phyloP scores from a whole-genome alignment of 2,797 vertebrate genomes.

The Setipinna tenuifilis region DNA sequence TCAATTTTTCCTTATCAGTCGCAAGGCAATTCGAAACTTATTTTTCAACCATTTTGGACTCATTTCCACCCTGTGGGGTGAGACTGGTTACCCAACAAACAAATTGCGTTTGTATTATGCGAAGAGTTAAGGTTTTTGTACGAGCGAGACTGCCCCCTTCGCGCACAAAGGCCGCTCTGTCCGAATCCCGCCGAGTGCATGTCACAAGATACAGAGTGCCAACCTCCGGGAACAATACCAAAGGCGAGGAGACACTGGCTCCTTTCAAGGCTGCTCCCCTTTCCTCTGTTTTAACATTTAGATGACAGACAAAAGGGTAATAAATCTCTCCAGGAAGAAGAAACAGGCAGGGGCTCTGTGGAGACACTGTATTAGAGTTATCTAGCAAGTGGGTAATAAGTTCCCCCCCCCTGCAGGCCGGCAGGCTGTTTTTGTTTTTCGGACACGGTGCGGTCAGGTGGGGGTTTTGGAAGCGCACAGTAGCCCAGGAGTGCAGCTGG shows the following conservation, averaged over 20 bases:
- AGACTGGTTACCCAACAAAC: constrained; percentile 42
- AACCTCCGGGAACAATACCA: constrained; percentile 69
- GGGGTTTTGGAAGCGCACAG: constrained; percentile 6
- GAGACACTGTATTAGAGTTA: constrained; percentile 58
- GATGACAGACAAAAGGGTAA: constrained; percentile 66
- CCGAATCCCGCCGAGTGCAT: constrained; percentile 65
- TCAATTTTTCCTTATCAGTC: not conserved
- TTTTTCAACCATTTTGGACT: not conserved
- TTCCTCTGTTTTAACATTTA: constrained; percentile 71
- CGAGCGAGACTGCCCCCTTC: constrained; percentile 53
- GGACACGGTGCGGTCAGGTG: not conserved
- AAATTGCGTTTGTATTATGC: constrained; percentile 52
- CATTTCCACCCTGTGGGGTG: constrained; percentile 27
- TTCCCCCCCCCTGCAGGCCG: constrained; percentile 48
- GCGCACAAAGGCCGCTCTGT: constrained; percentile 77
- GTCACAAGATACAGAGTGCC: constrained; percentile 77
- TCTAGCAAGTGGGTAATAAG: constrained; percentile 61
- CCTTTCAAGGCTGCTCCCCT: constrained; percentile 68
- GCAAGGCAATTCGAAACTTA: not conserved
- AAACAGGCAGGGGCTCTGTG: constrained; percentile 60
- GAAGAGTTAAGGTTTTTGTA: constrained; percentile 68
- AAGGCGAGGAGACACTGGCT: constrained; percentile 69
- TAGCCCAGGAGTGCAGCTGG: constrained; percentile 30
- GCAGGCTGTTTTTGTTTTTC: constrained; percentile 53
- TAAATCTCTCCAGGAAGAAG: constrained; percentile 59